Evolutionary conservation across 2,797 vertebrate species (phyloP).

Genomic region (Thalassophryne amazonica): DNA sequence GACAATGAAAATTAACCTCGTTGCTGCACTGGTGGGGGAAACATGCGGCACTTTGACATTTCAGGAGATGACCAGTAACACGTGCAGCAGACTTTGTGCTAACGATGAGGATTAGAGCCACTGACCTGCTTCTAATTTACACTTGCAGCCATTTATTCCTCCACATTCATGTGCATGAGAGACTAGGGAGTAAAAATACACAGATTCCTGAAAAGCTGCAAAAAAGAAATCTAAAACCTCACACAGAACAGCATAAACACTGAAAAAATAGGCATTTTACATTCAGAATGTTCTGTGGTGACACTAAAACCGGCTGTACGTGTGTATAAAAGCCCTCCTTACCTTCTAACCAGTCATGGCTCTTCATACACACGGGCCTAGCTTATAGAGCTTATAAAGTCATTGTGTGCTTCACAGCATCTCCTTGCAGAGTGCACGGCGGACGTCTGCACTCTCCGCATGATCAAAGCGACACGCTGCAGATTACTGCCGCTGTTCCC

Average conservation of each 20-base stretch:
- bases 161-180: too few species aligned
- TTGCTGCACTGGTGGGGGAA: constrained; percentile 29
- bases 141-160: too few species aligned
- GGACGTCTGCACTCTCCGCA: constrained; percentile 80
- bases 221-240: neutral
- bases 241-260: neutral
- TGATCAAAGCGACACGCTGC: too few species aligned
- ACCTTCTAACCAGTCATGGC: too few species aligned
- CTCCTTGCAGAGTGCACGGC: constrained; percentile 90
- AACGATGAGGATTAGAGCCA: too few species aligned
- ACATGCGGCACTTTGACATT: constrained; percentile 7
- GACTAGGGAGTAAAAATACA: neutral
- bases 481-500: too few species aligned
- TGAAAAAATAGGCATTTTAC: neutral
- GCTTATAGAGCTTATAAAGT: constrained; percentile 85
- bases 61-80: constrained; percentile 7
- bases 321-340: too few species aligned
- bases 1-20: constrained; percentile 60
- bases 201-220: neutral
- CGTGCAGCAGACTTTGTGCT: constrained; percentile 15
- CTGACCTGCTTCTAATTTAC: too few species aligned
- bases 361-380: too few species aligned
- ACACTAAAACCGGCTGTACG: too few species aligned
- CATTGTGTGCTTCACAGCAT: constrained; percentile 90
- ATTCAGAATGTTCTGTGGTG: neutral